Evolutionary conservation across 2,888 invertebrate genomes (phyloP).

Genomic region (Biston stratarius): DNA sequence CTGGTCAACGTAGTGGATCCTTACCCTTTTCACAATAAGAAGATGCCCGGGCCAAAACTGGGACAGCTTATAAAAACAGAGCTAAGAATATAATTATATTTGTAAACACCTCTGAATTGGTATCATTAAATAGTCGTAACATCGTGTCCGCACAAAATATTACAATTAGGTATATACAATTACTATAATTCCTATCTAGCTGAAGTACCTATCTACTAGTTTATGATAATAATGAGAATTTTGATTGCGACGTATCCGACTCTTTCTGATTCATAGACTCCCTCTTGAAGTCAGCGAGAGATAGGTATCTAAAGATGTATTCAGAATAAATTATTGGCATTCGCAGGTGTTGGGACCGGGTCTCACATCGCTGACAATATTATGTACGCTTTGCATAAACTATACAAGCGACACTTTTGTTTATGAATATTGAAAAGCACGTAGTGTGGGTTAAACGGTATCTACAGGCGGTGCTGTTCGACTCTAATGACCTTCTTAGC

Average conservation of each 20-base stretch:
- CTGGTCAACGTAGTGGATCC: no score
- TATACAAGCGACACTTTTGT: constrained; percentile 49
- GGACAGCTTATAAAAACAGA: no score
- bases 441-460: constrained; percentile 46
- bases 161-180: not conserved
- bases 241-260: constrained; percentile 41
- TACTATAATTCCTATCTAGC: constrained; percentile 25
- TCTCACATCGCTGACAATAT: constrained; percentile 44
- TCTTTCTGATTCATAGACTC: constrained; percentile 51
- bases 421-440: constrained; percentile 53
- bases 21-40: no score
- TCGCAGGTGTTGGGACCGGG: constrained; percentile 48
- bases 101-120: no score
- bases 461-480: constrained; percentile 28
- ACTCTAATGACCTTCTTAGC: constrained; percentile 32
- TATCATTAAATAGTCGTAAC: no score
- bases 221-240: constrained; percentile 41
- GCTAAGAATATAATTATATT: no score
- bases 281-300: constrained; percentile 44
- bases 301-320: constrained; percentile 52
- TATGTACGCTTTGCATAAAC: constrained; percentile 41
- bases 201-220: constrained; percentile 22
- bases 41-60: no score
- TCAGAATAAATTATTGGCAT: constrained; percentile 56
- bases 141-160: no score